Base-by-base conservation (phyloP, 2,888 invertebrate species). In the Latrodectus elegans region DNA sequence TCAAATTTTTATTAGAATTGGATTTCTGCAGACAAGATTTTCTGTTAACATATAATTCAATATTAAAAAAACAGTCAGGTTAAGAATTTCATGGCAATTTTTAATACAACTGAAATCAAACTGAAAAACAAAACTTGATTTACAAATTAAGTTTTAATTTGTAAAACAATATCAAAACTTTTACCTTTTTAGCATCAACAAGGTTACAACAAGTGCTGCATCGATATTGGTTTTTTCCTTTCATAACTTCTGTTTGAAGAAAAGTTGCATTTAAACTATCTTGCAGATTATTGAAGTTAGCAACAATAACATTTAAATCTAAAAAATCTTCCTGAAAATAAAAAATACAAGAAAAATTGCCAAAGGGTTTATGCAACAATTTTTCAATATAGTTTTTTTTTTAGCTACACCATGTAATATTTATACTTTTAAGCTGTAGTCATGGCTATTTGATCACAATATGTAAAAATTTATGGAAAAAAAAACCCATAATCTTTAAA, bases 131-230 rank as follows among this genome's bases (percentile, higher is more conserved):
- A 22, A 1, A 22, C 1, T 15, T 1, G 11, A 11, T 15, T 73
- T 55, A 55, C 53, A 74, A 52, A 49, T 9, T 71, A 4, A 49
- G 15, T 67, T 17, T 17, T 17, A 67, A 17, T 15, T n/a, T 68
- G 15, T 49, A 26, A 11, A 71, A 71, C 10, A 15, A 71, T 38
- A 15, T 12, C 11, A 71, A 17, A 12, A 60, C 64, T 67, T 11
- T 77, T 89, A 92, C 92, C 91, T 92, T 92, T 88, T 90, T 91
- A 60, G 92, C 92, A 91, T 92, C 91, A 22, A 92, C 92, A 9
- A 92, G 91, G 89, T 91, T 91, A 52, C 91, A 89, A 89, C 92
- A 92, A 0, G 79, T 89, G 22, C 91, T 91, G 90, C 92, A 92
- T 52, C 90, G 88, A 89, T 92, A 92, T 89, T 92, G 92, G 90